These are phyloP conservation scores for Papilio helenus DNA, from an alignment of 1,140 invertebrate genomes.

Conservation along the genomic window DNA sequence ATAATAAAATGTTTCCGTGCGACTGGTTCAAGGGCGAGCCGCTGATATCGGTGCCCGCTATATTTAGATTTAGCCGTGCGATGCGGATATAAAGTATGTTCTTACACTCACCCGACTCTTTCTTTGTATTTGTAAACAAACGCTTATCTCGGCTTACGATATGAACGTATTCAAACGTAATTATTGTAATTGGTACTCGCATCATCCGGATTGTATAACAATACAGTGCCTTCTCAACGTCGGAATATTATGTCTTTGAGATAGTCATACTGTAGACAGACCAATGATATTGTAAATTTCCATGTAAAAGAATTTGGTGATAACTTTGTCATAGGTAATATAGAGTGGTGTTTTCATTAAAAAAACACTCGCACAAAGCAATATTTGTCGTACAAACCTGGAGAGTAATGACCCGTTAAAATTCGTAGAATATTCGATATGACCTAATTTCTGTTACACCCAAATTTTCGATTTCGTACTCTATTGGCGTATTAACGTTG, in stretches of 20 bases:
- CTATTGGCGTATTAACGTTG: background rate
- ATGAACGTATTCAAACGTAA: background rate
- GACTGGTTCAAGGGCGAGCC: slow-evolving; percentile 83
- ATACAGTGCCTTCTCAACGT: background rate
- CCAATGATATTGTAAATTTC: background rate
- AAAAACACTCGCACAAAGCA: background rate
- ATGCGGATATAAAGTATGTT: slow-evolving; percentile 68
- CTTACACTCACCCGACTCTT: slow-evolving; percentile 42
- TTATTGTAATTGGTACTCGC: slow-evolving; percentile 6
- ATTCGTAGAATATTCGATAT: background rate
- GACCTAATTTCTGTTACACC: background rate
- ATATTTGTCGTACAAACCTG: background rate
- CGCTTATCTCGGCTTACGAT: slow-evolving; percentile 20
- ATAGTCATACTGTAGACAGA: background rate
- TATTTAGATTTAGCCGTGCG: slow-evolving; percentile 82
- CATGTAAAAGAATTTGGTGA: background rate
- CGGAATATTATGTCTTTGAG: background rate
- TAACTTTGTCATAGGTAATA: background rate
- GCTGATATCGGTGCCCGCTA: slow-evolving; percentile 82
- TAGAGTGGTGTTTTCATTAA: too few relatives aligned
- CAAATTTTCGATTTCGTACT: background rate
- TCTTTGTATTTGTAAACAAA: slow-evolving; percentile 33
- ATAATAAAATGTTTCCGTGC: slow-evolving; percentile 83
- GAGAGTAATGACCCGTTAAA: slow-evolving; percentile 3
- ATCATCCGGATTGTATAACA: background rate